Conservation (phyloP, 2,113 vertebrate genomes). For the Lophura nycthemera region DNA sequence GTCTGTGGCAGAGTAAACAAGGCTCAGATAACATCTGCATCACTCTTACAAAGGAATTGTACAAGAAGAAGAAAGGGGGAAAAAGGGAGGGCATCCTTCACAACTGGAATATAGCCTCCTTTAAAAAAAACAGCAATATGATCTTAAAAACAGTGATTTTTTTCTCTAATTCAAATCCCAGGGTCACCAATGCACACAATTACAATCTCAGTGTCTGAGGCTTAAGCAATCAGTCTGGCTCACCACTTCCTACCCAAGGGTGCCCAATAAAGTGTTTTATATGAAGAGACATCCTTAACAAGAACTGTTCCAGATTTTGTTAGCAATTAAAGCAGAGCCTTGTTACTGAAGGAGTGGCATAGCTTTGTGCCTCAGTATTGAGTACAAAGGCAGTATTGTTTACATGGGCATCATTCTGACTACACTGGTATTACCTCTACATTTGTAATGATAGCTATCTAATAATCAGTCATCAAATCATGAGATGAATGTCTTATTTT, state of each 20-base stretch:
- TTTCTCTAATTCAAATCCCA: constrained; percentile 38
- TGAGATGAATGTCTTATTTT: not conserved
- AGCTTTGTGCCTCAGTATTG: not conserved
- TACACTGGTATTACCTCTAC: not conserved
- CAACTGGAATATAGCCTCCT: not conserved
- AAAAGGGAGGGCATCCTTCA: not conserved
- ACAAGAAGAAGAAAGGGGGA: not conserved
- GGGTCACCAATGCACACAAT: constrained; percentile 37
- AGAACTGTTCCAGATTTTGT: constrained; percentile 62
- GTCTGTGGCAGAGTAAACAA: not conserved
- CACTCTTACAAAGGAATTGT: not conserved
- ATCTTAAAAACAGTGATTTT: constrained; percentile 5
- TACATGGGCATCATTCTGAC: not conserved
- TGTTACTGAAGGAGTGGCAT: not conserved
- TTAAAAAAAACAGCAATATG: not conserved
- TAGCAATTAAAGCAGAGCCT: constrained; percentile 58
- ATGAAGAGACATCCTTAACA: constrained; percentile 58
- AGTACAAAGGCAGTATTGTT: constrained; percentile 49
- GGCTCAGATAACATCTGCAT: not conserved
- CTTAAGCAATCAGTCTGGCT: constrained; percentile 65
- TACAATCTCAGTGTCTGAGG: constrained; percentile 44
- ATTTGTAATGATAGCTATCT: not conserved
- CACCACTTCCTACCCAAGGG: constrained; percentile 65
- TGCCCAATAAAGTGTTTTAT: constrained; percentile 74
- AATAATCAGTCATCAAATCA: not conserved